Evolutionary conservation across 2,113 vertebrate genomes (phyloP), one percentile per base, ranked within the genome.

Genomic region (Tupaia tana): DNA sequence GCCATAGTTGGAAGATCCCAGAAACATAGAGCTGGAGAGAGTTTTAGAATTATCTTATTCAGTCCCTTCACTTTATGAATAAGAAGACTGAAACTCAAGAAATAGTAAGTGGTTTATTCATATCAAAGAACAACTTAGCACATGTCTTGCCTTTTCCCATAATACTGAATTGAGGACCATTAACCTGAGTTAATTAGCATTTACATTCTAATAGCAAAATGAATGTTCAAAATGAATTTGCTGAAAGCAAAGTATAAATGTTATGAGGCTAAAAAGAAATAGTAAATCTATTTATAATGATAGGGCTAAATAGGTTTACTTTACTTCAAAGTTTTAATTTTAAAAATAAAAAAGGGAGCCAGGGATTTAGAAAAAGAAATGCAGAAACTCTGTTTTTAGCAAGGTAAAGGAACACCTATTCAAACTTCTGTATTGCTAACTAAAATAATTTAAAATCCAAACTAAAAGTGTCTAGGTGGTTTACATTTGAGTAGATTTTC

Each of bases 401-500:
- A 86, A 59, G 59, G 18, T 63, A 96, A 94, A 91, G n/a, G 1
- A 74, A 91, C 20, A 69, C 13, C 58, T 22, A 0, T 58, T 96
- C 1, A 31, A 6, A 56, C 70, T 91, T 93, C 66, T 86, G 85
- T 95, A 13, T 94, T 31, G 56, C 22, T 61, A 6, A 66, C 64
- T 94, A 86, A 95, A 91, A 58, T 12, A 7, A 56, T 95, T 56
- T 25, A 61, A 89, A 96, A 97, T 74, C 79, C 74, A 59, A 0
- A 87, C 64, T 93, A 94, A 94, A 71, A 85, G 54, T 92, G 74
- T n/a, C 9, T 96, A 71, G 34, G 0, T 90, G 12, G 80, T 96
- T 97, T 93, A 91, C 64, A 94, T 95, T 96, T 97, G 52, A 96
- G 85, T 56, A 97, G 24, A 66, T 95, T 98, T 98, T 95, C 73